Percentiles rank a stretch among this genome's conserved stretches.
phyloP scores from a whole-genome alignment of 2,113 vertebrate genomes.

The Enhydra lutris region DNA sequence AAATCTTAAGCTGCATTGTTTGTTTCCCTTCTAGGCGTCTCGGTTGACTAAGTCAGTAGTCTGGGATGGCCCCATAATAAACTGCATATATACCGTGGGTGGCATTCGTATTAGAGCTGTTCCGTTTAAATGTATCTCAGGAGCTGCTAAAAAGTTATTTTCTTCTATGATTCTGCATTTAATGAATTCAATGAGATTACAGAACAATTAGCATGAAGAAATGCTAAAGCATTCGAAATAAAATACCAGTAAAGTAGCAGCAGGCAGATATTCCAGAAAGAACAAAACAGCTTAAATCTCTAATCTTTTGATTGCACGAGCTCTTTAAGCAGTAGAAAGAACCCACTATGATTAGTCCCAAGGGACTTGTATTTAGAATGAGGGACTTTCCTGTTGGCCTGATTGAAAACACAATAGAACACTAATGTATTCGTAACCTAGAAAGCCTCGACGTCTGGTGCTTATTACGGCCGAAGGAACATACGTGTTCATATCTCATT shows the following conservation, averaged over 20 bases:
- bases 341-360: slow-evolving; percentile 42
- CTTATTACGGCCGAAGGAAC: slow-evolving; percentile 19
- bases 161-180: slow-evolving; percentile 71
- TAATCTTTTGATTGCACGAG: slow-evolving; percentile 41
- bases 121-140: slow-evolving; percentile 14
- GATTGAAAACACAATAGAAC: slow-evolving; percentile 45
- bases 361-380: slow-evolving; percentile 48
- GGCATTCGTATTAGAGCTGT: not conserved
- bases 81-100: not conserved
- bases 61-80: not conserved
- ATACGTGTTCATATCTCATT: not conserved
- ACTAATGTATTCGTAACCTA: not conserved
- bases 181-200: slow-evolving; percentile 69
- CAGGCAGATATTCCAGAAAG: slow-evolving; percentile 61
- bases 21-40: not conserved
- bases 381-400: not conserved
- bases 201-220: slow-evolving; percentile 66
- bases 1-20: not conserved
- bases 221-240: slow-evolving; percentile 62
- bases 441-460: not conserved
- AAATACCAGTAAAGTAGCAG: slow-evolving; percentile 67
- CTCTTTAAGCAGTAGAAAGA: slow-evolving; percentile 22
- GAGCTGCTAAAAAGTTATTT: slow-evolving; percentile 45
- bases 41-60: not conserved
- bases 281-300: slow-evolving; percentile 41